A percentile compares a stretch with the other conserved stretches of the same genome.
Conservation (phyloP, 2,113 vertebrate species). For the Poeciliopsis prolifica region DNA sequence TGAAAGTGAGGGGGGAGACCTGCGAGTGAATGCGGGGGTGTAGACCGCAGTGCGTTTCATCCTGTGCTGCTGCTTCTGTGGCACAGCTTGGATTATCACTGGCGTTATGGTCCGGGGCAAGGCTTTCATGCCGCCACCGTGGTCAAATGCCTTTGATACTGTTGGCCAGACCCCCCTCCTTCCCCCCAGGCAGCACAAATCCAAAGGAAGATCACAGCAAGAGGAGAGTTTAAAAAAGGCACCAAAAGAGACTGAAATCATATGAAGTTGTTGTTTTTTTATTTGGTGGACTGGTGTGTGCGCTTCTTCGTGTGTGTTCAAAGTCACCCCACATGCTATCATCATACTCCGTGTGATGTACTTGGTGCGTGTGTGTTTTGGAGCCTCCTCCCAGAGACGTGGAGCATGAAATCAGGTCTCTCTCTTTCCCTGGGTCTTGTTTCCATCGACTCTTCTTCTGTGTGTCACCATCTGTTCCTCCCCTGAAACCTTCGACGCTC, state of each 20-base stretch:
- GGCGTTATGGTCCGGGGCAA: conserved; percentile 58
- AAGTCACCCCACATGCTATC: conserved; percentile 54
- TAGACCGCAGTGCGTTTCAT: conserved; percentile 50
- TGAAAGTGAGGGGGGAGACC: conserved; percentile 31
- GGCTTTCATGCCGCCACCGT: conserved; percentile 69
- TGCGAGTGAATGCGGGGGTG: conserved; percentile 25
- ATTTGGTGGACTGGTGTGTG: conserved; percentile 9
- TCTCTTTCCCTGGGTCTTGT: conserved; percentile 33
- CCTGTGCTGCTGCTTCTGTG: conserved; percentile 56
- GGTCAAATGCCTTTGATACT: conserved; percentile 74
- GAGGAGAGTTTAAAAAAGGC: conserved; percentile 40
- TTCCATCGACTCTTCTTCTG: conserved; percentile 35
- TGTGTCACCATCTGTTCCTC: conserved; percentile 56
- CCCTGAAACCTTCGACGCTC: conserved; percentile 32
- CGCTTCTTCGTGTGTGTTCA: conserved; percentile 30
- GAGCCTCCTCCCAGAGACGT: conserved; percentile 31
- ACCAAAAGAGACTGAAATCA: conserved; percentile 44
- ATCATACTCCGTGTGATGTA: conserved; percentile 45
- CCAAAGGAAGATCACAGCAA: conserved; percentile 46
- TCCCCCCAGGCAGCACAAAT: conserved; percentile 41
- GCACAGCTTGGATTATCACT: conserved; percentile 65
- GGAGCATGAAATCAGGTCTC: conserved; percentile 57
- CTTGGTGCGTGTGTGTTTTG: conserved; percentile 32
- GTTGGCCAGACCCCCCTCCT: conserved; percentile 38
- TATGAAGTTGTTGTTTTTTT: conserved; percentile 35